Conservation (phyloP, 2,888 invertebrate genomes). For the Phorcus lineatus region DNA sequence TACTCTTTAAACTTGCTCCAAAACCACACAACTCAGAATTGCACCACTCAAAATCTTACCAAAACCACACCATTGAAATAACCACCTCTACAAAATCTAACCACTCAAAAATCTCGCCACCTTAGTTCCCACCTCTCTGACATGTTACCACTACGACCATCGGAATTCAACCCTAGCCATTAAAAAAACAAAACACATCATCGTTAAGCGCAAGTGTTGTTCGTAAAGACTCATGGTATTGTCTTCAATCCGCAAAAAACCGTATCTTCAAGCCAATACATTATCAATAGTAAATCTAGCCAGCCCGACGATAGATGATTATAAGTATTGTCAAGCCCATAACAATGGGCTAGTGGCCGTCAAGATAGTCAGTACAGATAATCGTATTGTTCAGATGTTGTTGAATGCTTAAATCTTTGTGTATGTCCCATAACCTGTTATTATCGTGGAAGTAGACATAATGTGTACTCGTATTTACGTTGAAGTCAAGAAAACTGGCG, state of each 20-base stretch:
- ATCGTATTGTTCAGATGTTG: neutral
- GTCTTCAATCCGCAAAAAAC: neutral
- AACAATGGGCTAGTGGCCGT: neutral
- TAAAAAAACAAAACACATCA: neutral
- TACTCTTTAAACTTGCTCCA: no score
- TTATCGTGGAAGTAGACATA: neutral
- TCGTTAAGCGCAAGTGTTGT: neutral
- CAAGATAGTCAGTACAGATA: neutral
- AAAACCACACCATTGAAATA: no score
- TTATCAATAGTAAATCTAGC: slow-evolving; percentile 4
- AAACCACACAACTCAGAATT: no score
- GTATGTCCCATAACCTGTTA: neutral
- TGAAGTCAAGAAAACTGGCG: neutral
- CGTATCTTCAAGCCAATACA: neutral
- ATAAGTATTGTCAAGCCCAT: neutral
- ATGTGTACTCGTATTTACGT: neutral
- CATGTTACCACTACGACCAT: no score
- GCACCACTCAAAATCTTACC: no score
- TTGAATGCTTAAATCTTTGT: neutral
- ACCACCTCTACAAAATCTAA: no score
- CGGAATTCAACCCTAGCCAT: no score
- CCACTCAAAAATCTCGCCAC: no score
- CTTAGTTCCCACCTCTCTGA: no score
- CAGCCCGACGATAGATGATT: neutral
- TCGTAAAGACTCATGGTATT: neutral